phyloP scores from a whole-genome alignment of 1,140 invertebrate species.

The Penaeus chinensis region DNA sequence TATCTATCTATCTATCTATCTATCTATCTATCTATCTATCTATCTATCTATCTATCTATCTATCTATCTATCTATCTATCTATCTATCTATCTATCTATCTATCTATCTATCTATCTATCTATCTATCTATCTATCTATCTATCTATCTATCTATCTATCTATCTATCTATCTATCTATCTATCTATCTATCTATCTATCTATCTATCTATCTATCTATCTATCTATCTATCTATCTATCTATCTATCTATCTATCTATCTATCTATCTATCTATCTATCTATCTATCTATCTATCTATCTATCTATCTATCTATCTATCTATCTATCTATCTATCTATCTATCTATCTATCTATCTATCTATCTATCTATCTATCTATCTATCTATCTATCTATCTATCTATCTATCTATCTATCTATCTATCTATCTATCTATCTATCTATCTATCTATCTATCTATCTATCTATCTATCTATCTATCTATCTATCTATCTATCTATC shows the following conservation, averaged over 20 bases:
- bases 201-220: background rate
- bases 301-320: too few species aligned
- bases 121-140: background rate
- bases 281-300: background rate
- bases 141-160: background rate
- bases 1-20: background rate
- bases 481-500: too few species aligned
- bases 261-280: background rate
- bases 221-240: background rate
- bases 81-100: too few species aligned
- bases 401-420: too few species aligned
- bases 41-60: background rate
- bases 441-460: background rate
- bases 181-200: background rate
- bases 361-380: too few species aligned
- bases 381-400: constrained; percentile 2
- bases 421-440: too few species aligned
- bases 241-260: background rate
- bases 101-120: too few species aligned
- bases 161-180: too few species aligned
- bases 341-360: too few species aligned
- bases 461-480: background rate
- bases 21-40: background rate
- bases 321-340: too few species aligned
- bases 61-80: too few species aligned